Evolutionary conservation across 2,113 vertebrate genomes (phyloP).

Genomic region (Periophthalmodon schlosseri): DNA sequence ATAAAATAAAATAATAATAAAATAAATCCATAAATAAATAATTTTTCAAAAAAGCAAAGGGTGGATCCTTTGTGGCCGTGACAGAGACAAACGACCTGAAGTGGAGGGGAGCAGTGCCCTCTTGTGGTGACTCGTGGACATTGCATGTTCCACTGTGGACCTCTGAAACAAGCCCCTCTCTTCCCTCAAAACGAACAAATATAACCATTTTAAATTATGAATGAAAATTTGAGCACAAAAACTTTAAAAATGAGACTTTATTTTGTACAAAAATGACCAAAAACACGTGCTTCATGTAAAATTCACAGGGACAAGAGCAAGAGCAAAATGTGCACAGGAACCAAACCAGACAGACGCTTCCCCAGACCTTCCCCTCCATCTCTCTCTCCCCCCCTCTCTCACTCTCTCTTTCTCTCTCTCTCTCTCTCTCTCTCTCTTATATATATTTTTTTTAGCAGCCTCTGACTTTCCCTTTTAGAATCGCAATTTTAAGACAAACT

Average conservation of each 20-base stretch:
- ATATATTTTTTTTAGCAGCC: too few relatives aligned
- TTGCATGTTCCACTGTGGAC: slow-evolving; percentile 17
- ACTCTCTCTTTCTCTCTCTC: too few relatives aligned
- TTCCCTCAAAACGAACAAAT: not conserved
- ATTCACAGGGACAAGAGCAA: slow-evolving; percentile 63
- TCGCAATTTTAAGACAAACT: too few relatives aligned
- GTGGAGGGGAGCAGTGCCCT: slow-evolving; percentile 29
- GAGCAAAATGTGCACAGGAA: slow-evolving; percentile 5
- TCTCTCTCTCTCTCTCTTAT: too few relatives aligned
- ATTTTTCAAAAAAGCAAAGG: too few relatives aligned
- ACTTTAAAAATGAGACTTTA: slow-evolving; percentile 74
- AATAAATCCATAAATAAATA: too few relatives aligned
- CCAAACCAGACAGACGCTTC: not conserved
- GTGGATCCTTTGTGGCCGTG: too few relatives aligned
- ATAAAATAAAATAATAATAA: too few relatives aligned
- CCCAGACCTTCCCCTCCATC: too few relatives aligned
- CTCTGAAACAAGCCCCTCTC: not conserved
- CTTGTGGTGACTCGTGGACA: slow-evolving; percentile 49
- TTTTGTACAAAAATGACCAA: slow-evolving; percentile 69
- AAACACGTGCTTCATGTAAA: slow-evolving; percentile 56
- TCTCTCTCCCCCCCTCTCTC: too few relatives aligned
- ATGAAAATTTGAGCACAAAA: not conserved
- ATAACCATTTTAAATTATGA: not conserved
- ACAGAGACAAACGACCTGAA: not conserved
- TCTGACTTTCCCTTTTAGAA: too few relatives aligned